Percentiles rank a stretch among this genome's conserved stretches.
phyloP scores from a whole-genome alignment of 2,888 invertebrate species.

The Anarsia innoxiella region DNA sequence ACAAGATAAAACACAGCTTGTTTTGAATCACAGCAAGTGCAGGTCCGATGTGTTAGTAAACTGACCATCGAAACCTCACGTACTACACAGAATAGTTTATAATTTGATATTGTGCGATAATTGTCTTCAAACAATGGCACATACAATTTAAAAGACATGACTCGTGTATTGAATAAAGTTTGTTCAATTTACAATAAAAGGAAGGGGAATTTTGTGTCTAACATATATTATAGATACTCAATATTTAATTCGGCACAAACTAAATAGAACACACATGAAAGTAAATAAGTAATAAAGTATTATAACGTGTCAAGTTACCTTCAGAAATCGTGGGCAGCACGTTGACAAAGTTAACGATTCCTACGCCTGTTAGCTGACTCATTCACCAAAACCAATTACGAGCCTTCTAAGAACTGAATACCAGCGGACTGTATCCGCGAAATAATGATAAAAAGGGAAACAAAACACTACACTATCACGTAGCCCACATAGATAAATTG shows the following conservation, averaged over 20 bases:
- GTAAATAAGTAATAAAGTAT: too few species aligned
- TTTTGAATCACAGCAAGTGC: conserved; percentile 45
- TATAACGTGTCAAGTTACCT: too few species aligned
- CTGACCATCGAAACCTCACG: conserved; percentile 7
- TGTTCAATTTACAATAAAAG: conserved; percentile 5
- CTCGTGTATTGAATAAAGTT: conserved; percentile 12
- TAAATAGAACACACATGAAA: too few species aligned
- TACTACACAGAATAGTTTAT: conserved; percentile 11
- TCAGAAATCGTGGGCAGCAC: conserved; percentile 70
- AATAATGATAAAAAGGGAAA: conserved; percentile 35
- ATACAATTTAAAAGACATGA: conserved; percentile 12
- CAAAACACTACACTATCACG: conserved; percentile 57
- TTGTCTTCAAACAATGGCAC: conserved; percentile 18
- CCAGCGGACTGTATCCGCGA: conserved; percentile 33
- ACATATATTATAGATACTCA: too few species aligned
- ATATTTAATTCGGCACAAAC: too few species aligned
- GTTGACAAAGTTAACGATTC: conserved; percentile 70
- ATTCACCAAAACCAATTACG: conserved; percentile 62
- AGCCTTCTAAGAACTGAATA: conserved; percentile 45
- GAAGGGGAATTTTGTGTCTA: too few species aligned
- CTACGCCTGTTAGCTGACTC: conserved; percentile 72
- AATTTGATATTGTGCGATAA: conserved; percentile 12
- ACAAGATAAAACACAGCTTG: conserved; percentile 33
- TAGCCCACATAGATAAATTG: conserved; percentile 60
- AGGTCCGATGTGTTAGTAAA: conserved; percentile 24